Conservation (phyloP, 2,797 vertebrate genomes). For the Xenopus petersii region DNA sequence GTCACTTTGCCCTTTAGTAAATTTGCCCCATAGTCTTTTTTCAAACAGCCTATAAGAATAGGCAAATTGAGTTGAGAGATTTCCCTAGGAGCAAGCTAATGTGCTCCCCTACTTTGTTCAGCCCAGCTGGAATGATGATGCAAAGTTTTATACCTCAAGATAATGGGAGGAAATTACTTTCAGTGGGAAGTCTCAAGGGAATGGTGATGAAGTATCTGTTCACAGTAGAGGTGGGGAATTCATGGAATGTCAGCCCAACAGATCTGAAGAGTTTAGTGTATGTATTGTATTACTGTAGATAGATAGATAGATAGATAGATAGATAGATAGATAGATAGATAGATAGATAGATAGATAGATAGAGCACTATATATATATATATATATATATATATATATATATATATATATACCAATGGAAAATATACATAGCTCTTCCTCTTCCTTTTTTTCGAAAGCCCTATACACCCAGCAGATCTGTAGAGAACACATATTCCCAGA, state of each 20-base stretch:
- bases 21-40: no score
- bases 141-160: slow-evolving; percentile 5
- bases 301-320: no score
- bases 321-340: no score
- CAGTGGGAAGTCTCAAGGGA: slow-evolving; percentile 34
- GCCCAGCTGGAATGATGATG: not conserved
- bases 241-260: slow-evolving; percentile 26
- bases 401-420: not conserved
- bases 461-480: no score
- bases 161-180: slow-evolving; percentile 30
- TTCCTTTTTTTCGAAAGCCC: no score
- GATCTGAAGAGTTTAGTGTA: not conserved
- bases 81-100: not conserved
- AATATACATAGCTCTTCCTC: no score
- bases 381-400: not conserved
- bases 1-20: no score
- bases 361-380: no score
- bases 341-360: no score
- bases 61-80: not conserved
- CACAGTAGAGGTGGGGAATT: slow-evolving; percentile 35
- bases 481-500: no score
- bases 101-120: not conserved
- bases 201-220: slow-evolving; percentile 34
- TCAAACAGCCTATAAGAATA: no score
- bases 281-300: not conserved